These are phyloP conservation scores for Brevimyrus niger DNA, from an alignment of 2,113 vertebrate species.

Conservation along the genomic window DNA sequence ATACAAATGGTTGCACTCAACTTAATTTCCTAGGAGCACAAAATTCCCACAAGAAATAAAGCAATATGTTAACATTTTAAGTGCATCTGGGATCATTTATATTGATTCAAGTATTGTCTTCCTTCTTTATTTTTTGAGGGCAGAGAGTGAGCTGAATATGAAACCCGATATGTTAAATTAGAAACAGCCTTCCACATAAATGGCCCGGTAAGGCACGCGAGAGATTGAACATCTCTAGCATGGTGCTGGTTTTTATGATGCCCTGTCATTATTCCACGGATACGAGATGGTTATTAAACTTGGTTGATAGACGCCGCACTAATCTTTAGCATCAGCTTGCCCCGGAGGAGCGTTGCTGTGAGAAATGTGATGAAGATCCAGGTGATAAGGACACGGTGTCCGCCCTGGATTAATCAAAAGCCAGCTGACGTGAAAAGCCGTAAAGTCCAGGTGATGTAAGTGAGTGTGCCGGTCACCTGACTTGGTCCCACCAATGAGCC, in stretches of 20 bases:
- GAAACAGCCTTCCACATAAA: not conserved
- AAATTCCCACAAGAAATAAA: slow-evolving; percentile 4
- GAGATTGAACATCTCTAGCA: not conserved
- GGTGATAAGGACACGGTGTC: not conserved
- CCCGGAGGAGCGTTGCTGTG: not conserved
- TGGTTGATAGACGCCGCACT: not conserved
- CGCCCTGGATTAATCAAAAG: not conserved
- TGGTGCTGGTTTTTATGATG: not conserved
- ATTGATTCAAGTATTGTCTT: not conserved
- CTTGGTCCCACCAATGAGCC: not conserved
- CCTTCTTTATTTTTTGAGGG: not conserved
- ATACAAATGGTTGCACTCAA: not conserved
- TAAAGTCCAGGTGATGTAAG: not conserved
- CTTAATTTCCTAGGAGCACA: not conserved
- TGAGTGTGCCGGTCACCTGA: not conserved
- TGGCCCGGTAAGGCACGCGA: not conserved
- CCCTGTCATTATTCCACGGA: not conserved
- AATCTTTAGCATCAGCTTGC: not conserved
- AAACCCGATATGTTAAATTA: not conserved
- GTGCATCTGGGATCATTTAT: not conserved
- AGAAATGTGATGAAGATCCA: not conserved
- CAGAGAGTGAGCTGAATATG: not conserved
- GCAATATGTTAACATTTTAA: slow-evolving; percentile 7
- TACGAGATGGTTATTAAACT: not conserved
- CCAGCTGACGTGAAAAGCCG: not conserved